phyloP scores from a whole-genome alignment of 2,113 vertebrate genomes.

The Percina caprodes region DNA sequence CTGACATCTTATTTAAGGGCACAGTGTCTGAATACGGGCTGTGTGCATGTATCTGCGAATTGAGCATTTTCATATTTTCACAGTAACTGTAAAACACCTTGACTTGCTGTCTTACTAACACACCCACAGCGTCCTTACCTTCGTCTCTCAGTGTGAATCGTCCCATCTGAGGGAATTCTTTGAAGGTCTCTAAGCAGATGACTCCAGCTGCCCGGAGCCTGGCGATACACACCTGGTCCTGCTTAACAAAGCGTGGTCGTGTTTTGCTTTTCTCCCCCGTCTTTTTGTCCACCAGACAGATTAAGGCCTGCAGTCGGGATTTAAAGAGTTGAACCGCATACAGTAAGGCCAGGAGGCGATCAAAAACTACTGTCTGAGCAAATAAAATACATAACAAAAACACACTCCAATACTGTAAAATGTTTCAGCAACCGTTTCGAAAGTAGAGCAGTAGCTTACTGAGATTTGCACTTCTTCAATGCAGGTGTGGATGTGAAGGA shows the following conservation, averaged over 20 bases:
- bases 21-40: no score
- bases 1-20: no score
- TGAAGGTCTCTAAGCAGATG: conserved; percentile 99
- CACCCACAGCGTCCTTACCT: conserved; percentile 83
- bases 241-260: conserved; percentile 98
- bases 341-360: neutral
- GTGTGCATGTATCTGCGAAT: no score
- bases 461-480: conserved; percentile 99
- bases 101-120: neutral
- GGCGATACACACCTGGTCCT: conserved; percentile 99
- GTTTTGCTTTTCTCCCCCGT: conserved; percentile 98
- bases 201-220: conserved; percentile 94
- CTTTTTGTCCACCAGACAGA: conserved; percentile 99
- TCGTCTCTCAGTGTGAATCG: conserved; percentile 98
- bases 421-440: neutral
- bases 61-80: no score
- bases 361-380: neutral
- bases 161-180: conserved; percentile 99
- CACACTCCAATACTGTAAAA: neutral
- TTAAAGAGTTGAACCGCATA: neutral
- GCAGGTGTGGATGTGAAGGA: conserved; percentile 99
- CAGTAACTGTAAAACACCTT: no score
- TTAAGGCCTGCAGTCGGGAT: conserved; percentile 90
- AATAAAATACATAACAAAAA: neutral
- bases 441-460: conserved; percentile 82